A percentile compares a stretch with the other conserved stretches of the same genome.
Evolutionary conservation across 2,888 invertebrate species (phyloP).

Genomic region (Xylota sylvarum): DNA sequence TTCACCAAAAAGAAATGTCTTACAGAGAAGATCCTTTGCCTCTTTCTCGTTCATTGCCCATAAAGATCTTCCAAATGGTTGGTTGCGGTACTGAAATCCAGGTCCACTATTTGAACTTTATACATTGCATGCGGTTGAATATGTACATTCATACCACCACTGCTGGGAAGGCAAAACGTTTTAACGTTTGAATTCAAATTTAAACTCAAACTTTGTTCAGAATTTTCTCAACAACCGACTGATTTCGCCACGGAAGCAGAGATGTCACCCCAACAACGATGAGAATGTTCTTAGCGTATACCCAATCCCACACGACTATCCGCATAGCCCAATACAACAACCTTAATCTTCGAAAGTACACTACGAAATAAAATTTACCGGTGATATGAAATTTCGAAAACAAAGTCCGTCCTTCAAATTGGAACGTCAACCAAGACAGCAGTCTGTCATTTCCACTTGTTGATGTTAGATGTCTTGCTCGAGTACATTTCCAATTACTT

Average conservation of each 20-base stretch:
- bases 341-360: not conserved
- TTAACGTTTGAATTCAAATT: not conserved
- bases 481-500: not conserved
- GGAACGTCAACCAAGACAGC: not conserved
- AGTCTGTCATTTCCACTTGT: conserved; percentile 39
- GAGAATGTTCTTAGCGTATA: not conserved
- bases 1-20: too few species aligned
- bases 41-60: too few species aligned
- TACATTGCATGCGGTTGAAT: too few species aligned
- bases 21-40: too few species aligned
- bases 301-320: not conserved
- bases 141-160: too few species aligned
- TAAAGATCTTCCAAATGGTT: too few species aligned
- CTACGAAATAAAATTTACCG: conserved; percentile 11
- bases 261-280: not conserved
- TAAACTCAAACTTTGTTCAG: not conserved
- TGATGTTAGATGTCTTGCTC: conserved; percentile 2
- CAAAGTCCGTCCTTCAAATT: not conserved
- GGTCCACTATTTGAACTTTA: too few species aligned
- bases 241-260: not conserved
- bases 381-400: conserved; percentile 5
- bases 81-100: too few species aligned
- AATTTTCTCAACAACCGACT: not conserved
- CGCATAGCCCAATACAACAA: not conserved
- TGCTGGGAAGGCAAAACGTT: too few species aligned